These are phyloP conservation scores for Hippoglossus hippoglossus DNA, from an alignment of 2,797 vertebrate genomes.

Conservation along the genomic window DNA sequence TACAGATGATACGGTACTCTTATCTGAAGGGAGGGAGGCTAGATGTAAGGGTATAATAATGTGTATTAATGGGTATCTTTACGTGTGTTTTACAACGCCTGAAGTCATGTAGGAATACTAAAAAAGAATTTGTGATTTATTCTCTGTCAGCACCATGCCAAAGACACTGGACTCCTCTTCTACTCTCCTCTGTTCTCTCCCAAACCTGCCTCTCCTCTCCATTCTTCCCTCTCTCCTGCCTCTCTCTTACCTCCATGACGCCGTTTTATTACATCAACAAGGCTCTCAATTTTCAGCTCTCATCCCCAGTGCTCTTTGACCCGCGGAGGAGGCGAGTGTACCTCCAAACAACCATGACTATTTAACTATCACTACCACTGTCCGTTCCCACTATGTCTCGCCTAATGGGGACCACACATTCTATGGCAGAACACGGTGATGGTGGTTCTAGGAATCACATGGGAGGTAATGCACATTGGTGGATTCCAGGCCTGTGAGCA, in stretches of 20 bases:
- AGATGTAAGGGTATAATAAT: constrained; percentile 57
- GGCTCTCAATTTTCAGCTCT: constrained; percentile 39
- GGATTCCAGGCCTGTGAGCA: constrained; percentile 78
- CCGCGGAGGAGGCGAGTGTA: constrained; percentile 56
- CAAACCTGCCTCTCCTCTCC: not conserved
- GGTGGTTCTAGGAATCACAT: constrained; percentile 32
- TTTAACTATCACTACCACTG: constrained; percentile 62
- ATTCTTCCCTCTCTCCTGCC: not conserved
- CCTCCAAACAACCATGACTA: constrained; percentile 64
- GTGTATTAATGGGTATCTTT: constrained; percentile 54
- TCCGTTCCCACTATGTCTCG: constrained; percentile 32
- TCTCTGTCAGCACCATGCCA: constrained; percentile 41
- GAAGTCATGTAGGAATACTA: constrained; percentile 44
- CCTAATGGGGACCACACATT: constrained; percentile 65
- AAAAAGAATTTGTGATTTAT: constrained; percentile 59
- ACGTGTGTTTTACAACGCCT: constrained; percentile 61
- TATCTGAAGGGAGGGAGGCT: constrained; percentile 40
- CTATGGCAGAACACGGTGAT: constrained; percentile 30
- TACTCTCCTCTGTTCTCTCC: constrained; percentile 5
- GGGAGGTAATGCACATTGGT: constrained; percentile 47
- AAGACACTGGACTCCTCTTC: constrained; percentile 48
- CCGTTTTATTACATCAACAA: constrained; percentile 32
- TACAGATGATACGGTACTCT: constrained; percentile 39
- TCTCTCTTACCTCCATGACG: not conserved
- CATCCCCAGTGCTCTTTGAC: constrained; percentile 47